Conservation (phyloP, 2,797 vertebrate genomes). For the Otus scops region DNA sequence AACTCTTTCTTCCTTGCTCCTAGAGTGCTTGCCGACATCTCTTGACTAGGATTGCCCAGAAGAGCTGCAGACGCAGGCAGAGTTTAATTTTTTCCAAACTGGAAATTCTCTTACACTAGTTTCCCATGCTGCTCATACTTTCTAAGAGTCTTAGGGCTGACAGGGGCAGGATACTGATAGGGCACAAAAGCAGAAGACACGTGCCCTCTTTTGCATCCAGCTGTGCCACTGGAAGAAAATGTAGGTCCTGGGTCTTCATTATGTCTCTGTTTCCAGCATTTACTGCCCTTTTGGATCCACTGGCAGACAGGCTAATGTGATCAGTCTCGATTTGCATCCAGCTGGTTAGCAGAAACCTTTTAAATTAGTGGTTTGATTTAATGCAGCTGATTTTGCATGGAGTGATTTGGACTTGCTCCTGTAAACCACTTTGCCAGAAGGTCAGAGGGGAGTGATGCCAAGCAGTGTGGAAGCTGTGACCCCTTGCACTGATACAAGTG, state of each 20-base stretch:
- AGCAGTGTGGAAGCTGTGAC: neutral
- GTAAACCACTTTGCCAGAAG: neutral
- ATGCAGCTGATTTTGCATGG: neutral
- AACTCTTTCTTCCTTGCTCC: neutral
- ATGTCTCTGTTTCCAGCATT: neutral
- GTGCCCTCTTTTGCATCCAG: neutral
- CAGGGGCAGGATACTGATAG: neutral
- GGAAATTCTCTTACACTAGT: neutral
- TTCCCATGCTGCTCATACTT: neutral
- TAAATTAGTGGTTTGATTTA: neutral
- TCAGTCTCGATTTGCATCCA: neutral
- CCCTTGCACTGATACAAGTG: neutral
- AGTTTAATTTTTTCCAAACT: neutral
- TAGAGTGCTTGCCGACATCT: neutral
- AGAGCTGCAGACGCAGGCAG: neutral
- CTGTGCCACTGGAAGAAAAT: neutral
- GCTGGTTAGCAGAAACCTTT: constrained; percentile 15
- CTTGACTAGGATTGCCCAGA: neutral
- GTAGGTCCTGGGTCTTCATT: neutral
- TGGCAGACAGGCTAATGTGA: neutral
- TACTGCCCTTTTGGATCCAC: neutral
- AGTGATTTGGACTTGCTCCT: neutral
- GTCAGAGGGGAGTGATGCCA: neutral
- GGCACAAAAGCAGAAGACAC: neutral
- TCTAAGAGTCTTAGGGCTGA: neutral